Conservation (phyloP, 2,888 invertebrate species). For the Galeopsomyia nigrocyanea region DNA sequence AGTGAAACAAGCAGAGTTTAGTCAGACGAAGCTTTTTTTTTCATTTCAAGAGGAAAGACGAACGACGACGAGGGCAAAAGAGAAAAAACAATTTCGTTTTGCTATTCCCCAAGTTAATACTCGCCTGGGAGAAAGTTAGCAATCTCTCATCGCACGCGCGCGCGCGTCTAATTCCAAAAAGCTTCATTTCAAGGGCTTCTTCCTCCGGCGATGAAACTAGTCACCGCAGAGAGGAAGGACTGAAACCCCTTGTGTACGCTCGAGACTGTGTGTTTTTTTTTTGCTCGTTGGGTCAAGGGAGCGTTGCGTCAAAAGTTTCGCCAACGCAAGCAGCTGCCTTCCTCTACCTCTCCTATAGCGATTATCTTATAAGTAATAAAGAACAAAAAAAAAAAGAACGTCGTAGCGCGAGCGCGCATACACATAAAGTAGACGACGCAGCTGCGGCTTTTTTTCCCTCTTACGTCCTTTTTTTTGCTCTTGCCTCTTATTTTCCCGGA, state of each 20-base stretch:
- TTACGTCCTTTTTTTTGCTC: slow-evolving; percentile 1
- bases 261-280: background rate
- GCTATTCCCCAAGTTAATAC: too few relatives aligned
- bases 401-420: background rate
- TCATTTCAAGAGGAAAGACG: too few relatives aligned
- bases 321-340: background rate
- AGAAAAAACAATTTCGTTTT: too few relatives aligned
- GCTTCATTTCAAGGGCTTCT: slow-evolving; percentile 1
- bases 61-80: too few relatives aligned
- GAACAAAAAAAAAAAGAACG: background rate
- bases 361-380: slow-evolving; percentile 34
- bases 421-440: slow-evolving; percentile 15
- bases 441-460: slow-evolving; percentile 16
- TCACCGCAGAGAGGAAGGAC: background rate
- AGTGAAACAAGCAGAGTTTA: too few relatives aligned
- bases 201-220: slow-evolving; percentile 5
- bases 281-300: slow-evolving; percentile 19
- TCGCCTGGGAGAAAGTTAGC: too few relatives aligned
- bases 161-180: too few relatives aligned
- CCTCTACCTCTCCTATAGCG: background rate
- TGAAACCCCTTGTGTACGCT: background rate
- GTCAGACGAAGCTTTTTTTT: too few relatives aligned
- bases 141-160: too few relatives aligned
- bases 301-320: slow-evolving; percentile 28
- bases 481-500: too few relatives aligned